Conservation (phyloP, 2,113 vertebrate genomes). For the Pelobates fuscus region DNA sequence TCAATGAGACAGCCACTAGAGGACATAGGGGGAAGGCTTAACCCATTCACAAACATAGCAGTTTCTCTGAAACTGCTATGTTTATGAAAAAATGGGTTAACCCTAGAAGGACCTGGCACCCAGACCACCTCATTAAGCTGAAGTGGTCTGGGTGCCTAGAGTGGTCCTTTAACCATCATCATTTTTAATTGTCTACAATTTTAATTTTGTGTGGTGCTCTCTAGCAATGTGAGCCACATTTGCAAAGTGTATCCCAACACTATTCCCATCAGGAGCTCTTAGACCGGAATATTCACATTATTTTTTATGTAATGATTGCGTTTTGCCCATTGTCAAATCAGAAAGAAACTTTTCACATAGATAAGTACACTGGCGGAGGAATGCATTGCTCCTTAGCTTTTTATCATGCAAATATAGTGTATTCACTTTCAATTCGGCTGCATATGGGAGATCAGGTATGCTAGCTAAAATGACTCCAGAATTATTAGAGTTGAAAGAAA, state of each 20-base stretch:
- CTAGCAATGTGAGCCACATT: too few relatives aligned
- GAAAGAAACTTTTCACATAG: background rate
- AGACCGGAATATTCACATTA: background rate
- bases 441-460: conserved; percentile 2
- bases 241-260: background rate
- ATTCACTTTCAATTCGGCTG: background rate
- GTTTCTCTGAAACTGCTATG: too few relatives aligned
- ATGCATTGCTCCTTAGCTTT: background rate
- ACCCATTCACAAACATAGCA: too few relatives aligned
- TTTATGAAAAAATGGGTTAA: too few relatives aligned
- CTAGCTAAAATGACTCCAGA: conserved; percentile 3
- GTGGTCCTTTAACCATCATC: too few relatives aligned
- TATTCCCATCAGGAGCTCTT: background rate
- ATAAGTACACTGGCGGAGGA: background rate
- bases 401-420: conserved; percentile 17
- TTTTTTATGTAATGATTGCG: background rate
- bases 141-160: too few relatives aligned
- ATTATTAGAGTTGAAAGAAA: conserved; percentile 23
- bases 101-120: too few relatives aligned
- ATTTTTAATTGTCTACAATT: too few relatives aligned
- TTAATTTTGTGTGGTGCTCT: too few relatives aligned
- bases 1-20: too few relatives aligned
- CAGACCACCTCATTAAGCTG: too few relatives aligned
- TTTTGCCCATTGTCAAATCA: background rate
- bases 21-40: too few relatives aligned